Evolutionary conservation across 1,140 invertebrate genomes (phyloP).

Genomic region (Brachystomella parvula): DNA sequence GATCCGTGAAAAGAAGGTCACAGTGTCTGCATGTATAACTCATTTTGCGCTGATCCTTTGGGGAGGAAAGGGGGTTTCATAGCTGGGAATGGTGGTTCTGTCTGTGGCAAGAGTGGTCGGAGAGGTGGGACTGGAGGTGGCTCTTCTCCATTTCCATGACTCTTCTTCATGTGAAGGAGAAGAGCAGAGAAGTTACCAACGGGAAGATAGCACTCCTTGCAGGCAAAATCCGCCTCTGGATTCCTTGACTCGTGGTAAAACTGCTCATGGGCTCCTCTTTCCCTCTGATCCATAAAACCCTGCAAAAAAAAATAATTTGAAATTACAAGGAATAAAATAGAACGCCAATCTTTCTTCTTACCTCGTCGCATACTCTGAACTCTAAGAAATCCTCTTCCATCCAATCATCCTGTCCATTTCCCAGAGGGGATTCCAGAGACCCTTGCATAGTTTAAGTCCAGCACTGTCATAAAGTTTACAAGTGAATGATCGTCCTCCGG

Average conservation of each 20-base stretch:
- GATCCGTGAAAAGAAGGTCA: background rate
- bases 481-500: background rate
- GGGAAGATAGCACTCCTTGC: background rate
- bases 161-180: background rate
- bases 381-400: background rate
- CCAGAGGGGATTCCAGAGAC: background rate
- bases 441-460: background rate
- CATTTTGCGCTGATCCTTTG: too few relatives aligned
- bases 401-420: background rate
- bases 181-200: background rate
- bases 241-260: background rate
- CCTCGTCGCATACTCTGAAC: background rate
- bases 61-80: background rate
- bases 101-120: background rate
- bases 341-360: background rate
- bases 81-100: background rate
- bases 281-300: background rate
- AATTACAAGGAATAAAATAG: background rate
- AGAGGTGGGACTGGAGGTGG: background rate
- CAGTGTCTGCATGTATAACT: conserved; percentile 1
- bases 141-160: background rate
- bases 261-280: background rate
- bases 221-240: background rate
- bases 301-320: background rate
- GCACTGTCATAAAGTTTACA: background rate